These are phyloP conservation scores for Sminthopsis crassicaudata DNA, from an alignment of 2,113 vertebrate genomes.

Conservation along the genomic window DNA sequence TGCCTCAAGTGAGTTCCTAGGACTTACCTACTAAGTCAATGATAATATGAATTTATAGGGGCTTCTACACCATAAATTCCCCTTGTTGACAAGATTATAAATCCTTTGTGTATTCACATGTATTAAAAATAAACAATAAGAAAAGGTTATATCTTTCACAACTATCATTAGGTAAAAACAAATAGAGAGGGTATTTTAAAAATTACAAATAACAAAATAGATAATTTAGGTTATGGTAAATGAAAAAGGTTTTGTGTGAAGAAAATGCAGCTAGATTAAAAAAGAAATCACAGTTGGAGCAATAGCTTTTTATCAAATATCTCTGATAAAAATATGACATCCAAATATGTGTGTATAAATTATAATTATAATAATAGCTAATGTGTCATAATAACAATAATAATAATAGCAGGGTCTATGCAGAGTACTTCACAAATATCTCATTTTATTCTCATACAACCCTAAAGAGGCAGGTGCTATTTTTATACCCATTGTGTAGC, in stretches of 20 bases:
- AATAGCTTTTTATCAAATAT: not conserved
- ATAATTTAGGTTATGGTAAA: not conserved
- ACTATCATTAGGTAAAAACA: not conserved
- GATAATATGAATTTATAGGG: not conserved
- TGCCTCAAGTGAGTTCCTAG: not conserved
- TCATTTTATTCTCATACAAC: not conserved
- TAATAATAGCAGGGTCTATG: not conserved
- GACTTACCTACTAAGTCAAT: not conserved
- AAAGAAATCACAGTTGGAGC: not conserved
- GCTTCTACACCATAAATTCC: not conserved
- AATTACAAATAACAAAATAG: not conserved
- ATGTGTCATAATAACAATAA: not conserved
- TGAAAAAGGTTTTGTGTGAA: not conserved
- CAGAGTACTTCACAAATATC: not conserved
- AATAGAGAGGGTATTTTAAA: not conserved
- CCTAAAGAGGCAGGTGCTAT: not conserved
- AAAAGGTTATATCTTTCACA: not conserved
- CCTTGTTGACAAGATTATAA: not conserved
- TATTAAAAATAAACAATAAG: not conserved
- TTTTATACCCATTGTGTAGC: not conserved
- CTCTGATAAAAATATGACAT: not conserved
- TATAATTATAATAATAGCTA: not conserved
- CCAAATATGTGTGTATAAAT: not conserved
- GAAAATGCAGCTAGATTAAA: not conserved
- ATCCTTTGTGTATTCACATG: not conserved